Conservation (phyloP, 1,140 invertebrate species). For the Zaprionus vittiger region DNA sequence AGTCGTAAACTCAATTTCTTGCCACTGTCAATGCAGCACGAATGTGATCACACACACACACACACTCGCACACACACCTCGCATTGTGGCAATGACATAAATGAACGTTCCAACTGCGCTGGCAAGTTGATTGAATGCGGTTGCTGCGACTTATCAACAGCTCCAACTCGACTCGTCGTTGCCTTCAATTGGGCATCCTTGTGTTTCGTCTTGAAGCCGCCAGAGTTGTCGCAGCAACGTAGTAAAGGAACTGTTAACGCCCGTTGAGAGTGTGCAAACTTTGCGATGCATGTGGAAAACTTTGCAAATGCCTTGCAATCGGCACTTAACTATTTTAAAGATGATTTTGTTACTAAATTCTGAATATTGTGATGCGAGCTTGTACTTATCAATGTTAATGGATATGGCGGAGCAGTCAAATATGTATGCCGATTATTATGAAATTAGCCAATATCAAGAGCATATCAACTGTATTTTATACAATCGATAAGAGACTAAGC, state of each 20-base stretch:
- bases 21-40: conserved; percentile 46
- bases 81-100: conserved; percentile 46
- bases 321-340: background rate
- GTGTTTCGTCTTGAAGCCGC: background rate
- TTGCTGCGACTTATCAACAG: conserved; percentile 43
- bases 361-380: background rate
- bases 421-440: background rate
- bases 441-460: background rate
- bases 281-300: background rate
- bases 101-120: conserved; percentile 31
- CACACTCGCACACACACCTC: background rate
- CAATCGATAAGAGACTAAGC: background rate
- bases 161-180: conserved; percentile 6
- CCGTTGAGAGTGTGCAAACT: background rate
- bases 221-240: background rate
- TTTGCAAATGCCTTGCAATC: background rate
- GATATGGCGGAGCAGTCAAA: background rate
- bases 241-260: background rate
- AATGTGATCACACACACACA: conserved; percentile 15
- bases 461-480: background rate
- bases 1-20: conserved; percentile 73
- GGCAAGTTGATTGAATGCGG: conserved; percentile 51
- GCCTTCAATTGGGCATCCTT: conserved; percentile 25
- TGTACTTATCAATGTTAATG: background rate
- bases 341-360: background rate